phyloP scores from a whole-genome alignment of 2,888 invertebrate genomes.

The Gymnoscelis rufifasciata region DNA sequence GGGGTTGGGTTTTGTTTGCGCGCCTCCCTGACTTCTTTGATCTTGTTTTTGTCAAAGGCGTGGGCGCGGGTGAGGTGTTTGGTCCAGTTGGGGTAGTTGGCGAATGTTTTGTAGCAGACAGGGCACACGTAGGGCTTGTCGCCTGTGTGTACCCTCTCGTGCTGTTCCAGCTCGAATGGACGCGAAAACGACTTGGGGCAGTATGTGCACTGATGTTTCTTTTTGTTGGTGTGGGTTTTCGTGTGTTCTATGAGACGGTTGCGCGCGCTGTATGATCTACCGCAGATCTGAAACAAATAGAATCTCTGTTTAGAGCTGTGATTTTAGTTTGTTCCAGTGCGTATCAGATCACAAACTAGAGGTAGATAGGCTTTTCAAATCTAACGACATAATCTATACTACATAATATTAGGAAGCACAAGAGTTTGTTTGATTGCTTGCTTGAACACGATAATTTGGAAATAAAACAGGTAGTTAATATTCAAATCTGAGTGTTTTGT shows the following conservation, averaged over 20 bases:
- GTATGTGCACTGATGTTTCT: conserved; percentile 66
- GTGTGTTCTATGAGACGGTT: conserved; percentile 52
- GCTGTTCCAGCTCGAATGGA: conserved; percentile 58
- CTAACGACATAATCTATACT: no score
- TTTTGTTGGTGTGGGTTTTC: conserved; percentile 53
- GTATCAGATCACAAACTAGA: no score
- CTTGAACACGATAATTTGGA: no score
- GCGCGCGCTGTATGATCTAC: conserved; percentile 60
- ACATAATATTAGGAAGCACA: no score
- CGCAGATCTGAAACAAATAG: conserved; percentile 45
- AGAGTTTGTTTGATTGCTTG: no score
- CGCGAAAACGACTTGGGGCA: conserved; percentile 72
- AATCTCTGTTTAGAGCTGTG: neutral
- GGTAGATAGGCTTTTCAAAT: no score
- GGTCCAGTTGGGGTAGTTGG: conserved; percentile 77
- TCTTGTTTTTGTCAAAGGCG: conserved; percentile 37
- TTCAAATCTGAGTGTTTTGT: no score
- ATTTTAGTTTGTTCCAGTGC: neutral
- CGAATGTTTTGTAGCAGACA: conserved; percentile 76
- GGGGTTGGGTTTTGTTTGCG: neutral
- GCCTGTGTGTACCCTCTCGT: conserved; percentile 79
- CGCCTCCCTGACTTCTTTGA: conserved; percentile 10
- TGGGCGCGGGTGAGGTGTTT: conserved; percentile 74
- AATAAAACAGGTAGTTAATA: no score
- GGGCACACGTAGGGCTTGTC: conserved; percentile 76